Conservation (phyloP, 1,140 invertebrate species). For the Acyrthosiphon pisum region DNA sequence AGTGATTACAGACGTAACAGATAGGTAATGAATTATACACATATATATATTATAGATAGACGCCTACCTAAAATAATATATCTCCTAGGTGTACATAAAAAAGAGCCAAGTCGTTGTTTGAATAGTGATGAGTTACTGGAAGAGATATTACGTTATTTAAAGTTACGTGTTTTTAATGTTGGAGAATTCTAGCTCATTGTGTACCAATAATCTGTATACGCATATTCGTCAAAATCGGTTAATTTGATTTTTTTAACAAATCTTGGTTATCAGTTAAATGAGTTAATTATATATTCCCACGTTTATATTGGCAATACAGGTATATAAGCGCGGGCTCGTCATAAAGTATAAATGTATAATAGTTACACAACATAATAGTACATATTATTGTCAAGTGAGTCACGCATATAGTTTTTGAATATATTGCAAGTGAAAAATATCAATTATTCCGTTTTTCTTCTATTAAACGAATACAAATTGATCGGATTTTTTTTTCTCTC, state of each 20-base stretch:
- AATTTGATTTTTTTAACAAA: background rate
- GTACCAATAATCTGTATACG: background rate
- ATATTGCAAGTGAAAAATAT: background rate
- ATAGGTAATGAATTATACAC: constrained; percentile 9
- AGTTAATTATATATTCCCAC: background rate
- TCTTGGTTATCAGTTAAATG: no score
- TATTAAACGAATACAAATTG: background rate
- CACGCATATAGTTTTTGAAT: background rate
- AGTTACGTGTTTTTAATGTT: constrained; percentile 2
- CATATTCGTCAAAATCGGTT: background rate
- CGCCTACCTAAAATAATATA: background rate
- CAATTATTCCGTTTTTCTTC: background rate
- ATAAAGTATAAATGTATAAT: no score
- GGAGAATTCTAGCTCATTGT: background rate
- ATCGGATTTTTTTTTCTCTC: constrained; percentile 20
- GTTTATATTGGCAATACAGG: background rate
- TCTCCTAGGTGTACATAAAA: background rate
- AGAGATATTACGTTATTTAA: background rate
- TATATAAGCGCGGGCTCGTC: background rate
- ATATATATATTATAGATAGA: constrained; percentile 5
- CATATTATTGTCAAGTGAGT: background rate
- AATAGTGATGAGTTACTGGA: constrained; percentile 23
- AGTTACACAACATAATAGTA: background rate
- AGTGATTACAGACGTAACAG: constrained; percentile 1
- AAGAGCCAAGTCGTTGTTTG: background rate